Conservation (phyloP, 1,140 invertebrate genomes). For the Zaprionus nigranus region DNA sequence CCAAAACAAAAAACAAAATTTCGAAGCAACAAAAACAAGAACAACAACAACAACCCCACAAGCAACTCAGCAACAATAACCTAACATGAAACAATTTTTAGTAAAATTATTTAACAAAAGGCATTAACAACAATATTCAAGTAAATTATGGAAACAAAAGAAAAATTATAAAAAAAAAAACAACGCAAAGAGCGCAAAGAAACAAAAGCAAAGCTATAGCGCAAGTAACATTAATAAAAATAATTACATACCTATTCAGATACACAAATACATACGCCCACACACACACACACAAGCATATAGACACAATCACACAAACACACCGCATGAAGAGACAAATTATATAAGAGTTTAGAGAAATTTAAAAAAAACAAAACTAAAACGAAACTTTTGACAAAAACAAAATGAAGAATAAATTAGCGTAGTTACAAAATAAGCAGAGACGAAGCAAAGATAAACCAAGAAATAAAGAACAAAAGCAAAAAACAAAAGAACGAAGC, state of each 20-base stretch:
- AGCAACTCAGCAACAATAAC: constrained; percentile 57
- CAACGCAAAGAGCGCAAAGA: constrained; percentile 46
- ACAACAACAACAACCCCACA: constrained; percentile 51
- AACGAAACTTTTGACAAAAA: constrained; percentile 59
- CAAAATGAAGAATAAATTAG: constrained; percentile 70
- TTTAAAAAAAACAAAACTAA: constrained; percentile 72
- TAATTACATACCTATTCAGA: constrained; percentile 42
- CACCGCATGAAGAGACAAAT: constrained; percentile 79
- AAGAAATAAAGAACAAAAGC: constrained; percentile 39
- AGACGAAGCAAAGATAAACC: constrained; percentile 57
- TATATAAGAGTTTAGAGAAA: constrained; percentile 80
- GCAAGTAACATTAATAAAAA: constrained; percentile 58
- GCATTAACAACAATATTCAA: constrained; percentile 55
- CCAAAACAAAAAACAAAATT: constrained; percentile 54
- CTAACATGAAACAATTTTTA: constrained; percentile 68
- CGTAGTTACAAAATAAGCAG: constrained; percentile 80
- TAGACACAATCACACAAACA: constrained; percentile 51
- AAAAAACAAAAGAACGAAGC: constrained; percentile 32
- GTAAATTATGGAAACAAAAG: constrained; percentile 39
- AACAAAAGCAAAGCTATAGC: constrained; percentile 61
- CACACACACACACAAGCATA: constrained; percentile 44
- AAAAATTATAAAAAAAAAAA: constrained; percentile 43
- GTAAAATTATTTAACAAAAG: constrained; percentile 68
- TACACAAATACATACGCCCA: constrained; percentile 56
- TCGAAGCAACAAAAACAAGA: constrained; percentile 47